These are phyloP conservation scores for Asteroscopus sphinx DNA, from an alignment of 2,888 invertebrate species.

Conservation along the genomic window DNA sequence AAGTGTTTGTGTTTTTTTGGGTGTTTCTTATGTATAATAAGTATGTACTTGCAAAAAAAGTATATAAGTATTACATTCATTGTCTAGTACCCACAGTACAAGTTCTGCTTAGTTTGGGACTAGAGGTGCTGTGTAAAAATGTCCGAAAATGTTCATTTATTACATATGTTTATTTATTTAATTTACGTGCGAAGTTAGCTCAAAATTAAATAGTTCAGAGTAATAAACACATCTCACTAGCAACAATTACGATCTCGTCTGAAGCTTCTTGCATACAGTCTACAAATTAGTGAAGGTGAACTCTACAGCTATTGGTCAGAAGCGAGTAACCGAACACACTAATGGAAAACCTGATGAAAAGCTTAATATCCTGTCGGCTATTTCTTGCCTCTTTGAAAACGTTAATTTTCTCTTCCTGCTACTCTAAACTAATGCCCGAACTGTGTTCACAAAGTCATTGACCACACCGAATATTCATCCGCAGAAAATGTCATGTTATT, in stretches of 20 bases:
- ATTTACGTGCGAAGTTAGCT: slow-evolving; percentile 30
- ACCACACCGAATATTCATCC: slow-evolving; percentile 34
- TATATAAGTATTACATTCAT: too few species aligned
- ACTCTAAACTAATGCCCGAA: slow-evolving; percentile 59
- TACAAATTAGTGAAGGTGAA: slow-evolving; percentile 58
- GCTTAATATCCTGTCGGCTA: slow-evolving; percentile 77
- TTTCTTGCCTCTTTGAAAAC: slow-evolving; percentile 74
- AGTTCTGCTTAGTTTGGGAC: too few species aligned
- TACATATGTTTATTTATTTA: too few species aligned
- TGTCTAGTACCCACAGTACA: too few species aligned
- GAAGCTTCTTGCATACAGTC: slow-evolving; percentile 58
- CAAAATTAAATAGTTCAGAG: neutral
- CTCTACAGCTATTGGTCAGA: slow-evolving; percentile 54
- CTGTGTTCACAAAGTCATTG: slow-evolving; percentile 51
- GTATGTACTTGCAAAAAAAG: too few species aligned
- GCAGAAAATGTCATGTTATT: slow-evolving; percentile 11
- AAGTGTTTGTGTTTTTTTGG: too few species aligned
- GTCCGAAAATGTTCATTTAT: neutral
- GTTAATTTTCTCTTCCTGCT: slow-evolving; percentile 78
- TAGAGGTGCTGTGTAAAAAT: neutral
- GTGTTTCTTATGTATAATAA: too few species aligned
- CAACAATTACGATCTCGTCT: slow-evolving; percentile 44
- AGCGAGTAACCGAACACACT: slow-evolving; percentile 58
- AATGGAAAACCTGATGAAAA: slow-evolving; percentile 77
- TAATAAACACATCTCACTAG: slow-evolving; percentile 38